Base-by-base conservation (phyloP, 2,797 vertebrate species). In the Pseudochaenichthys georgianus region DNA sequence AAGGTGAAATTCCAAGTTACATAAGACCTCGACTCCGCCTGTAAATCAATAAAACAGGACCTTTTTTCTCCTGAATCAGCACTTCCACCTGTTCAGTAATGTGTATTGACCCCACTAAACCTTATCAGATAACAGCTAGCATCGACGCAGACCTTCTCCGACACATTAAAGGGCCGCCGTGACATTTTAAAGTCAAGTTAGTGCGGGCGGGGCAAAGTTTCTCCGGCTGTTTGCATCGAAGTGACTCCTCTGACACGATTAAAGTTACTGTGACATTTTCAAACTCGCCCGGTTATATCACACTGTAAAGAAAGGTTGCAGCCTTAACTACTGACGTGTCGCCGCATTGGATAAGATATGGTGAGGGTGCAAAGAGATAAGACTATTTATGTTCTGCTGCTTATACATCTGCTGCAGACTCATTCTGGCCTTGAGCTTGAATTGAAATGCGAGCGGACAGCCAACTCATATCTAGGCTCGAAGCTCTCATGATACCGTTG, bases 231-330 rank as follows among this genome's bases (percentile, higher is more conserved):
- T 64, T 62, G 47, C 61, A 51, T 68, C n/a, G 0, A 43, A 42
- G 38, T 4, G 60, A 3, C 15, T 45, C 41, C 51, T 21, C 9
- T 6, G 61, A 73, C 48, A 34, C 51, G 15, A 21, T 60, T 38
- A 57, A 60, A 62, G 69, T 43, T 54, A 15, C 52, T 3, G 41
- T 72, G 83, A 77, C 78, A 79, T 80, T 80, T 80, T 13, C 28
- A 73, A 76, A 43, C 74, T 64, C 0, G 5, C 28, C 11, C 9
- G 62, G 48, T 52, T 41, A 10, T 51, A 61, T 52, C 42, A 21
- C 19, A 10, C 34, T 2, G 34, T 5, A 31, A 57, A n/a, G 19
- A 63, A 45, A 65, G 66, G 46, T 52, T 43, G 2, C 28, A 46
- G 51, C n/a, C 5, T 1, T 31, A 60, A 31, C 55, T 15, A 19